Percentiles rank a stretch among this genome's conserved stretches.
These are phyloP conservation scores for Stictonetta naevosa DNA, from an alignment of 2,113 vertebrate genomes.

Conservation along the genomic window DNA sequence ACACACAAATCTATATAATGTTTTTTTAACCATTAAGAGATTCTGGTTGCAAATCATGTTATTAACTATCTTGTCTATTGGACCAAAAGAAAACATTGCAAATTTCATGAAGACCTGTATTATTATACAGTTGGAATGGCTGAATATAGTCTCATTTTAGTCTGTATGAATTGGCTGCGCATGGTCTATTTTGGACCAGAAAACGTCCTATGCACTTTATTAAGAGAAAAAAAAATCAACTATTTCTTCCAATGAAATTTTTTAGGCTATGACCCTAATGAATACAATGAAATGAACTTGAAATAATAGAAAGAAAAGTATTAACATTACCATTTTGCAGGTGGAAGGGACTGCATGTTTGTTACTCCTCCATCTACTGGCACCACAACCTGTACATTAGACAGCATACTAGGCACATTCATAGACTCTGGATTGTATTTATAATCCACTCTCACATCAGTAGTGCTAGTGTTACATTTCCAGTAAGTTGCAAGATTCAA, in stretches of 20 bases:
- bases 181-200: neutral
- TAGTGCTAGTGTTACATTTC: conserved; percentile 89
- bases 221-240: neutral
- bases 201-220: neutral
- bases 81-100: neutral
- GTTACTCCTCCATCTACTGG: conserved; percentile 93
- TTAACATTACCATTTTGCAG: conserved; percentile 86
- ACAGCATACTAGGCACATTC: conserved; percentile 83
- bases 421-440: conserved; percentile 95
- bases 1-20: neutral
- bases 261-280: neutral
- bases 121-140: neutral
- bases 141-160: neutral
- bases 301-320: neutral
- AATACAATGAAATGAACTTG: neutral
- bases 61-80: neutral
- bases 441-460: conserved; percentile 94
- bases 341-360: conserved; percentile 92
- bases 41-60: neutral
- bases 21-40: neutral
- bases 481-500: conserved; percentile 96
- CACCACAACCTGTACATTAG: conserved; percentile 90
- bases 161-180: neutral
- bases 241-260: neutral
- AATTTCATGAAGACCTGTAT: neutral